Conservation (phyloP, 1,140 invertebrate species). For the Hydropsyche tenuis region DNA sequence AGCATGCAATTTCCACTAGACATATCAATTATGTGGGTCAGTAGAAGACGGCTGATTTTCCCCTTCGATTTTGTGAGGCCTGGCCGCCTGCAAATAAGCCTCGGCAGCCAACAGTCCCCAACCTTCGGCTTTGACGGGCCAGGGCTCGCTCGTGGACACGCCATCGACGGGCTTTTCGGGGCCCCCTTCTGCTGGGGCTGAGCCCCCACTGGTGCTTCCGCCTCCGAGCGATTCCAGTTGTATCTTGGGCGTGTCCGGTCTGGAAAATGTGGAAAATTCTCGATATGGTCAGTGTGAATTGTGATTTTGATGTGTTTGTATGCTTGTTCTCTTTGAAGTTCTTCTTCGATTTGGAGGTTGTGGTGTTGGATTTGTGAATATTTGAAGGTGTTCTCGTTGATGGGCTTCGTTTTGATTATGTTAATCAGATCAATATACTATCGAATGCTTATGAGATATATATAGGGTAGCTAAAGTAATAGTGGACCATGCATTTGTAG, state of each 20-base stretch:
- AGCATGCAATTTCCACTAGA: too few species aligned
- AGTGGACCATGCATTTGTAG: too few species aligned
- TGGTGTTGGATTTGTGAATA: too few species aligned
- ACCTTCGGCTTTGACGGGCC: conserved; percentile 51
- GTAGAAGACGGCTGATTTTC: conserved; percentile 60
- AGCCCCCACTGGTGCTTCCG: conserved; percentile 51
- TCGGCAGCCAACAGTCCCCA: conserved; percentile 53
- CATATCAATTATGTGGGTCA: conserved; percentile 57
- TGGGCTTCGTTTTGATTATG: too few species aligned
- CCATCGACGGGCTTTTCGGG: conserved; percentile 56
- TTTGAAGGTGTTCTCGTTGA: too few species aligned
- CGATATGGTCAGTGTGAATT: too few species aligned
- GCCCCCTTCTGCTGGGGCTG: conserved; percentile 48
- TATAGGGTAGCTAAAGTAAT: too few species aligned
- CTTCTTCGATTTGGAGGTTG: too few species aligned
- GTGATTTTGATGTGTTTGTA: too few species aligned
- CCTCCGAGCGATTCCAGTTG: conserved; percentile 57
- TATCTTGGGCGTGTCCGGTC: conserved; percentile 60
- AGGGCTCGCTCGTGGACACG: conserved; percentile 58
- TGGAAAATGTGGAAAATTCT: conserved; percentile 33
- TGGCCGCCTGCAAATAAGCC: conserved; percentile 55
- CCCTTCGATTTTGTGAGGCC: conserved; percentile 58
- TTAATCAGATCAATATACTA: too few species aligned
- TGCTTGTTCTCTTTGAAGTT: too few species aligned
- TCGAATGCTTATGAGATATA: too few species aligned